phyloP scores from a whole-genome alignment of 2,113 vertebrate species.

The Spizaetus ornatus region DNA sequence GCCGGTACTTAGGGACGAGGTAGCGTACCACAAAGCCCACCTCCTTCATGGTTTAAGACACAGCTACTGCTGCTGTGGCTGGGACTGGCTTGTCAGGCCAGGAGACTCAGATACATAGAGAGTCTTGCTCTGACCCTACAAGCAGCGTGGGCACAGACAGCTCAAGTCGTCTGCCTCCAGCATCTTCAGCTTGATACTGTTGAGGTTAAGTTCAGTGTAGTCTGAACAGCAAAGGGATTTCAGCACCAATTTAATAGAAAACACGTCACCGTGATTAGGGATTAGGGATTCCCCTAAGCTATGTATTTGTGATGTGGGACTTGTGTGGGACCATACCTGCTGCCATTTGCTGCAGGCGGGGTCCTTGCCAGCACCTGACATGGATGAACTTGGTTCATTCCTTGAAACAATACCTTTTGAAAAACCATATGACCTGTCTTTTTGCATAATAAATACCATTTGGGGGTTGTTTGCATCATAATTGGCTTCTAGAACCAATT shows the following conservation, averaged over 20 bases:
- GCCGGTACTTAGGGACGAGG: neutral
- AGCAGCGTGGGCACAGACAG: neutral
- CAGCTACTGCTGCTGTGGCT: accelerated
- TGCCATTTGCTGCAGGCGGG: neutral
- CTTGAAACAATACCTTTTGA: neutral
- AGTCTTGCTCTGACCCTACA: neutral
- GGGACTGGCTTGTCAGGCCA: neutral
- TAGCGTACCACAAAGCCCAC: neutral
- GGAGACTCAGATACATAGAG: accelerated
- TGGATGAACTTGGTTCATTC: neutral
- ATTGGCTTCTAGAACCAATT: neutral
- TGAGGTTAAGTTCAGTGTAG: neutral
- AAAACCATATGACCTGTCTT: neutral
- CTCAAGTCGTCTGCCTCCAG: neutral
- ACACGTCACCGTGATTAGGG: accelerated
- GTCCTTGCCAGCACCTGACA: neutral
- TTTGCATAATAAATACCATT: neutral
- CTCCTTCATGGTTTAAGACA: neutral
- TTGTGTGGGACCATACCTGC: neutral
- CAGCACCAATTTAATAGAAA: too few species aligned
- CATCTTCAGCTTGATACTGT: neutral
- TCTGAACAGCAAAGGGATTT: neutral
- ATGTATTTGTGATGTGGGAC: neutral
- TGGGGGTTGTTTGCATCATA: neutral
- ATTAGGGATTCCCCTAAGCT: neutral